Evolutionary conservation across 2,888 invertebrate species (phyloP).

Genomic region (Melinaea marsaeus): DNA sequence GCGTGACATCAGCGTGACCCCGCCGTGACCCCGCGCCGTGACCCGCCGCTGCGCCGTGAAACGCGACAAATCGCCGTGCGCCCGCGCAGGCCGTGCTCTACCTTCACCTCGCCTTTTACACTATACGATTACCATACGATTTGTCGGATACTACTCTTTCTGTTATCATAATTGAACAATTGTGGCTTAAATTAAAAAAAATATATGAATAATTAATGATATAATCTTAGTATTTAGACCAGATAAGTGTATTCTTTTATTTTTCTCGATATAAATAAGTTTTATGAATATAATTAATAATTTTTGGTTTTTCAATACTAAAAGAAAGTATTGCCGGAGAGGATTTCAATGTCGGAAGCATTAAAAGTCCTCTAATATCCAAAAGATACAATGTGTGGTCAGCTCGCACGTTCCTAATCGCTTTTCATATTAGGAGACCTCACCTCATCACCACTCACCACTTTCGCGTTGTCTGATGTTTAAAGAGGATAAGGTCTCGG

Average conservation of each 20-base stretch:
- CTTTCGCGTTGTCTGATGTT: slow-evolving; percentile 54
- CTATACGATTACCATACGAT: slow-evolving; percentile 33
- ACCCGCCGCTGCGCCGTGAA: slow-evolving; percentile 65
- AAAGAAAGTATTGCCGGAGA: background rate
- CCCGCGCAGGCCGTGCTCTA: slow-evolving; percentile 50
- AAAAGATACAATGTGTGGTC: slow-evolving; percentile 42
- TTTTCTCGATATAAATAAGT: too few relatives aligned
- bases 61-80: slow-evolving; percentile 77
- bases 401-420: slow-evolving; percentile 75
- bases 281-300: too few relatives aligned
- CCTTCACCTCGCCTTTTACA: slow-evolving; percentile 33
- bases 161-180: background rate
- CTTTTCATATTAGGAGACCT: slow-evolving; percentile 60
- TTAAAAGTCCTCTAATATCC: slow-evolving; percentile 19
- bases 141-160: slow-evolving; percentile 12
- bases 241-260: too few relatives aligned
- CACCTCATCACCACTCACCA: slow-evolving; percentile 35
- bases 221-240: too few relatives aligned
- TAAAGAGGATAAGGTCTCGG: slow-evolving; percentile 33
- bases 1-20: slow-evolving; percentile 62
- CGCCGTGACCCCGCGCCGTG: slow-evolving; percentile 52
- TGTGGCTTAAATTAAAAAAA: background rate
- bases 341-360: slow-evolving; percentile 15
- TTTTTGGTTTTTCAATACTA: too few relatives aligned
- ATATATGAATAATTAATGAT: background rate